Percentiles rank a stretch among this genome's conserved stretches.
These are phyloP conservation scores for Octodon degus DNA, from an alignment of 2,113 vertebrate genomes.

Conservation along the genomic window DNA sequence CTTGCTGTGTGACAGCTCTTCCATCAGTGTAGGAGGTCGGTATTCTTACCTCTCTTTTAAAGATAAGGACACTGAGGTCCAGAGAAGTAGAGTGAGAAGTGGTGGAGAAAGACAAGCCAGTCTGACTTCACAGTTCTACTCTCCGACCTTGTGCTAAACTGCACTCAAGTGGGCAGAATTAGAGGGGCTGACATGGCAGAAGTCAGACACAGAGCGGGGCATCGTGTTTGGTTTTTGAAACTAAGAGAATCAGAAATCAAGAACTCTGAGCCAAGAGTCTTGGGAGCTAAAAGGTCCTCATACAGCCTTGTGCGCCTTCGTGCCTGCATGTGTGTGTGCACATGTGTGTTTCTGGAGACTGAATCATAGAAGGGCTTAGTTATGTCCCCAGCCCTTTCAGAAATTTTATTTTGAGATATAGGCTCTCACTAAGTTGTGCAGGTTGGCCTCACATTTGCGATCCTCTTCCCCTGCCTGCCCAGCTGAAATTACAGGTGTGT, in stretches of 20 bases:
- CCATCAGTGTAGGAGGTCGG: constrained; percentile 72
- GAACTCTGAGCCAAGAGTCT: background rate
- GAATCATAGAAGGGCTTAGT: background rate
- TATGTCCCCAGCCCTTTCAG: background rate
- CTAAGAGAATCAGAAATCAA: background rate
- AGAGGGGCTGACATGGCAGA: background rate
- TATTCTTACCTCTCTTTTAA: constrained; percentile 71
- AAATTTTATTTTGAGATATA: background rate
- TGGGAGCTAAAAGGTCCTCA: too few relatives aligned
- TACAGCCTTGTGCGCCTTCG: background rate
- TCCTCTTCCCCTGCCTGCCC: background rate
- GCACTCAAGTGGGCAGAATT: background rate
- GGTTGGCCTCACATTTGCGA: background rate
- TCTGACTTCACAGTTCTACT: constrained; percentile 2
- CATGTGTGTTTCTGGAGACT: background rate
- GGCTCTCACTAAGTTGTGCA: background rate
- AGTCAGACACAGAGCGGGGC: background rate
- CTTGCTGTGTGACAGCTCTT: constrained; percentile 77
- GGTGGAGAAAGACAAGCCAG: constrained; percentile 9
- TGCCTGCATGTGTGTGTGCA: background rate
- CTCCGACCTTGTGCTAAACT: background rate
- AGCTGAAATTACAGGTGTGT: background rate
- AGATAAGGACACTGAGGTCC: constrained; percentile 67
- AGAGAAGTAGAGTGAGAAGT: constrained; percentile 38
- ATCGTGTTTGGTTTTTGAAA: background rate